phyloP scores from a whole-genome alignment of 2,888 invertebrate species.

The Litoditis marina region DNA sequence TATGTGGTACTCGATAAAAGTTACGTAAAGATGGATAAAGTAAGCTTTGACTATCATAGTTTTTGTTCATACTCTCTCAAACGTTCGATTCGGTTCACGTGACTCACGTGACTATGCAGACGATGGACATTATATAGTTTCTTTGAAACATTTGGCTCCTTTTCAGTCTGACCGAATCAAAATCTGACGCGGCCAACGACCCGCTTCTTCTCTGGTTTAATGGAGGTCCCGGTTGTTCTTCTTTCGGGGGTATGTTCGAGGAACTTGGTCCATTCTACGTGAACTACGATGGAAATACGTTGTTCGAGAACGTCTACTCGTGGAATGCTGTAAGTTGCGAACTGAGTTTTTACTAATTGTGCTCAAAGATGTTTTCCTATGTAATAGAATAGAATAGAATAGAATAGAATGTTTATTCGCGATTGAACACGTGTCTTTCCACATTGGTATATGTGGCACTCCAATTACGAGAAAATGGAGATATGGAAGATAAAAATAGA shows the following conservation, averaged over 20 bases:
- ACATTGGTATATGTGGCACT: too few species aligned
- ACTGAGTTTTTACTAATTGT: not conserved
- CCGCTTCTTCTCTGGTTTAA: conserved; percentile 65
- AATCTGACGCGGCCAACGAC: conserved; percentile 59
- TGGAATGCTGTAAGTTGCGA: conserved; percentile 60
- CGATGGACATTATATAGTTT: too few species aligned
- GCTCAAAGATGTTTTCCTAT: not conserved
- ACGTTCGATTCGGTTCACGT: not conserved
- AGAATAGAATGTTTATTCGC: too few species aligned
- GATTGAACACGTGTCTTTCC: too few species aligned
- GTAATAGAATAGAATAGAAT: too few species aligned
- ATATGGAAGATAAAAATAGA: too few species aligned
- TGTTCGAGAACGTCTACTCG: conserved; percentile 55
- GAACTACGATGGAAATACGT: conserved; percentile 29
- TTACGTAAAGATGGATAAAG: too few species aligned
- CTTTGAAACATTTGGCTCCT: not conserved
- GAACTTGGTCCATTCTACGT: conserved; percentile 35
- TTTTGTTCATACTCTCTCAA: too few species aligned
- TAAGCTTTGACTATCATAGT: too few species aligned
- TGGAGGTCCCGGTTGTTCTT: conserved; percentile 62
- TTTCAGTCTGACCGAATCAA: conserved; percentile 63
- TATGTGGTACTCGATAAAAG: too few species aligned
- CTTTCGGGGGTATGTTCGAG: conserved; percentile 33
- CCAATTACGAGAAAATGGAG: too few species aligned
- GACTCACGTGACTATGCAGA: not conserved